phyloP scores from a whole-genome alignment of 2,113 vertebrate species.

The Mesembrinibis cayennensis region DNA sequence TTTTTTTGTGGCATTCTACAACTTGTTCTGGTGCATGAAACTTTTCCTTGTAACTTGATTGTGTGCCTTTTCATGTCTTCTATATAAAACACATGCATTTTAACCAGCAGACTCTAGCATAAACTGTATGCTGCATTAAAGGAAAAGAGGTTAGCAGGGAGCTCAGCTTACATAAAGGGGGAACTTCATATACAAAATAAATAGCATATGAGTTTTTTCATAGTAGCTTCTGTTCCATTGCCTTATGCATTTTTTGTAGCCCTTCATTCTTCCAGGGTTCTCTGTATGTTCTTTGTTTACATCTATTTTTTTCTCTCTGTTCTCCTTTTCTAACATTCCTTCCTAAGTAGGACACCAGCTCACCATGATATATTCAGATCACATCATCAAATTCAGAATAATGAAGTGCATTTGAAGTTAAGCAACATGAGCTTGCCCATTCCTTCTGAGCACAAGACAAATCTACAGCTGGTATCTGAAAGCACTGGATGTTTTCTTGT shows the following conservation, averaged over 20 bases:
- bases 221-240: neutral
- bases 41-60: neutral
- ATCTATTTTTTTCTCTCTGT: neutral
- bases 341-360: neutral
- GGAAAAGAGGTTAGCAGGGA: neutral
- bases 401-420: neutral
- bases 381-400: neutral
- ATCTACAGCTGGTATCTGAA: neutral
- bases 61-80: neutral
- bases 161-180: neutral
- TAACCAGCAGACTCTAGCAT: neutral
- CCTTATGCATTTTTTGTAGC: neutral
- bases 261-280: neutral
- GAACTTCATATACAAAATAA: neutral
- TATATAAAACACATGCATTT: neutral
- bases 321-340: neutral
- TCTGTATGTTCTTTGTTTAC: neutral
- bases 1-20: neutral
- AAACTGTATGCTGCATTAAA: neutral
- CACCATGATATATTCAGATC: neutral
- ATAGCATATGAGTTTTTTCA: neutral
- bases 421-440: neutral
- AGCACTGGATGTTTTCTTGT: neutral
- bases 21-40: neutral
- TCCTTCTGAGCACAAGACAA: neutral